phyloP scores from a whole-genome alignment of 2,888 invertebrate genomes.

The Amphimallon solstitiale region DNA sequence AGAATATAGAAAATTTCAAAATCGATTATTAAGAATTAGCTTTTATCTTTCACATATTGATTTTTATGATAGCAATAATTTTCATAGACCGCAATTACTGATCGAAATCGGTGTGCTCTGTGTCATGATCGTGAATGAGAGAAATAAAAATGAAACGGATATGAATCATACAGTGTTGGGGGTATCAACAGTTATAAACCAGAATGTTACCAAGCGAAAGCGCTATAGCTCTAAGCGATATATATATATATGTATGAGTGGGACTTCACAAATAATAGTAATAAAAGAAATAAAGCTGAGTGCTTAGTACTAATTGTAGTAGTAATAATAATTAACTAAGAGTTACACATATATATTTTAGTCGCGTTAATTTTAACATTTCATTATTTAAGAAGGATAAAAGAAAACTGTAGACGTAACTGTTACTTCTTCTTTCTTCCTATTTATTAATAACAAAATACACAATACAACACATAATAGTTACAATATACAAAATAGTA shows the following conservation, averaged over 20 bases:
- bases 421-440: too few relatives aligned
- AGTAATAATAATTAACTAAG: slow-evolving; percentile 13
- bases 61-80: background rate
- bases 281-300: slow-evolving; percentile 32
- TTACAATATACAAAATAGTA: background rate
- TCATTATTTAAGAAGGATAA: too few relatives aligned
- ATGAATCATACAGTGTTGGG: slow-evolving; percentile 36
- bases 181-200: slow-evolving; percentile 44
- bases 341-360: background rate
- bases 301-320: slow-evolving; percentile 23
- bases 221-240: slow-evolving; percentile 47
- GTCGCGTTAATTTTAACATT: too few relatives aligned
- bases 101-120: slow-evolving; percentile 10
- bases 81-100: background rate
- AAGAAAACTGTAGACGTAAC: too few relatives aligned
- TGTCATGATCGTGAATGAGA: slow-evolving; percentile 50
- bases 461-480: too few relatives aligned
- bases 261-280: slow-evolving; percentile 32
- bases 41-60: slow-evolving; percentile 9
- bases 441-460: background rate
- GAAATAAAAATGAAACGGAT: slow-evolving; percentile 43
- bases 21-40: slow-evolving; percentile 1
- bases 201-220: slow-evolving; percentile 48
- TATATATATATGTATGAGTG: slow-evolving; percentile 24
- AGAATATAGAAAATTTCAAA: background rate